Base-by-base conservation (phyloP, 1,140 invertebrate genomes). In the Acromyrmex charruanus region DNA sequence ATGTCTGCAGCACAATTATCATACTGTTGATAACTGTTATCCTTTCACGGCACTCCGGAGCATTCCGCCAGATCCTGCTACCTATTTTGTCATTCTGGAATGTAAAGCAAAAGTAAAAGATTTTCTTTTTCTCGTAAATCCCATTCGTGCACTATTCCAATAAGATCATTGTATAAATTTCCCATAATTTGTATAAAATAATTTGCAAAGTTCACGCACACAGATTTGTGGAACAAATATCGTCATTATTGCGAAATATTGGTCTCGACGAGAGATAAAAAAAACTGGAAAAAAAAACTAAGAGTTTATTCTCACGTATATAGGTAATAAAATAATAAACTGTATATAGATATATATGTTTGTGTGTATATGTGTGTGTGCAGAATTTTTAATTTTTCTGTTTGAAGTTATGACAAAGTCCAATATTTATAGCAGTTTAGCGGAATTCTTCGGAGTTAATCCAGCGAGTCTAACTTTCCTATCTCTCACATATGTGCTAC, bases 381-480 rank as follows among this genome's bases (percentile, higher is more conserved):
- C 49, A 80, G 49, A 79, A 21, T 65, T 77, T 44, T 77, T 18
- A 63, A 44, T 51, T 66, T 25, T 80, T 28, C 5, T 21, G 49
- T 7, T 16, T 7, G 18, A 7, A 3, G 28, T 74, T 31, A 55
- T 35, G 12, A n/a, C 7, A 31, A 71, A 81, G n/a, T 71, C 5
- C n/a, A 69, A 53, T 2, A 55, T 71, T 35, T 49, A 3, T 82
- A 49, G 25, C 51, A 65, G 31, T 90, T 92, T 91, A 91, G 88
- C 93, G 90, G 93, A 93, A 92, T 92, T 88, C 89, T 93, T 92
- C 89, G 89, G 91, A 84, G 77, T 68, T 77, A 74, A 85, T 71
- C 63, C 55, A 55, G 25, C 63, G 58, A 87, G 74, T 85, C 35
- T 71, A 21, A 81, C 35, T 88, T 86, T 87, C 31, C 86, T 86